These are phyloP conservation scores for Galagoides demidoff DNA, from an alignment of 2,797 vertebrate genomes.

Conservation along the genomic window DNA sequence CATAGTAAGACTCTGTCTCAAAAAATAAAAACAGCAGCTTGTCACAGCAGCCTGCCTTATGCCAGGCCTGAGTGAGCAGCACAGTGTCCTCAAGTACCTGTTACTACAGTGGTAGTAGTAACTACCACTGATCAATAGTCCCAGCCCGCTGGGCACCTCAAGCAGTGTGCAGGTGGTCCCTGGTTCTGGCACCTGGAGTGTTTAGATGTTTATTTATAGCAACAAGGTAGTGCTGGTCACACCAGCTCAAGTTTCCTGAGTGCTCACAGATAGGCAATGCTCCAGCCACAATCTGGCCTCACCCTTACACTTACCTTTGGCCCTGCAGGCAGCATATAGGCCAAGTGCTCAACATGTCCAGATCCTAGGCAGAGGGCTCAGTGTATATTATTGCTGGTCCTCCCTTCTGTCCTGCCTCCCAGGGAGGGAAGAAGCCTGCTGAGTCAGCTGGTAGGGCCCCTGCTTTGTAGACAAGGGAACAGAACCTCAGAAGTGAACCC, in stretches of 20 bases:
- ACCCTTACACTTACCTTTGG: background rate
- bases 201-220: background rate
- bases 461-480: background rate
- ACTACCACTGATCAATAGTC: background rate
- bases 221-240: background rate
- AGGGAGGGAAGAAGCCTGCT: background rate
- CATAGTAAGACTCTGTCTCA: no score
- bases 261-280: background rate
- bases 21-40: background rate
- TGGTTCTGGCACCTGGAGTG: background rate
- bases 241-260: background rate
- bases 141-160: accelerated
- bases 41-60: background rate
- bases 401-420: background rate
- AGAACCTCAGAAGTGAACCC: background rate
- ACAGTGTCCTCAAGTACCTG: background rate
- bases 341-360: accelerated
- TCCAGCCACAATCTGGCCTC: background rate
- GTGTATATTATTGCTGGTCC: no score
- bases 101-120: background rate
- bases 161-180: accelerated
- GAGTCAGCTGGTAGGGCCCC: background rate
- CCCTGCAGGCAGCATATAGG: background rate
- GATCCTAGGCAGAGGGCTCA: background rate
- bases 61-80: background rate